Conservation (phyloP, 2,888 invertebrate species). For the Nasonia oneida region DNA sequence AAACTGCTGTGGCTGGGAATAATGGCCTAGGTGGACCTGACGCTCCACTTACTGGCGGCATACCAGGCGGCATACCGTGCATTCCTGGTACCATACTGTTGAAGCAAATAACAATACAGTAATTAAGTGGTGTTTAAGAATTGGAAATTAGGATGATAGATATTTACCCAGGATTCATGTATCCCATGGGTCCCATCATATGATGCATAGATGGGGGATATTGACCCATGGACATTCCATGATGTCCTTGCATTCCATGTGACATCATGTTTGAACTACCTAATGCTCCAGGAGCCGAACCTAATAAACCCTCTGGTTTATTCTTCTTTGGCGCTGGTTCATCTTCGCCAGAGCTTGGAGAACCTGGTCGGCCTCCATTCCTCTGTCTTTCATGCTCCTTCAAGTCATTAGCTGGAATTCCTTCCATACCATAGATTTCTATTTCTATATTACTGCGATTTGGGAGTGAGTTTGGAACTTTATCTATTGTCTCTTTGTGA, state of each 20-base stretch:
- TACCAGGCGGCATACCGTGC: constrained; percentile 80
- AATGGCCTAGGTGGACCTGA: constrained; percentile 84
- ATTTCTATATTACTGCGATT: constrained; percentile 99
- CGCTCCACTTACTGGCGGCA: constrained; percentile 77
- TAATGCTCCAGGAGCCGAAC: constrained; percentile 83
- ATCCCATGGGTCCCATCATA: constrained; percentile 85
- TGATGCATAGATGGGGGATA: constrained; percentile 82
- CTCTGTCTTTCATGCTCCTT: constrained; percentile 96
- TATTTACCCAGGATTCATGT: constrained; percentile 80
- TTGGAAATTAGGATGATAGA: constrained; percentile 46
- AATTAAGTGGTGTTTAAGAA: neutral
- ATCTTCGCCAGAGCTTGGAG: constrained; percentile 91
- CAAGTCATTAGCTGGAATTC: constrained; percentile 96
- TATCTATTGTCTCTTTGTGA: constrained; percentile 99
- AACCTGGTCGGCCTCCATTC: constrained; percentile 84
- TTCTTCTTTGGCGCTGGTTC: constrained; percentile 90
- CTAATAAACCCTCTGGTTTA: constrained; percentile 85
- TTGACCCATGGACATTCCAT: constrained; percentile 82
- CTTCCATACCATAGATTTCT: constrained; percentile 99
- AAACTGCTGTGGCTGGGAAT: constrained; percentile 87
- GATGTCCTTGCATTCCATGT: constrained; percentile 80
- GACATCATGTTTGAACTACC: constrained; percentile 85
- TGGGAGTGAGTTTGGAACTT: constrained; percentile 99
- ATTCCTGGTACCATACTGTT: constrained; percentile 62
- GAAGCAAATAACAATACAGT: constrained; percentile 8